Conservation (phyloP, 1,140 invertebrate species). For the Brachionus koreanus region DNA sequence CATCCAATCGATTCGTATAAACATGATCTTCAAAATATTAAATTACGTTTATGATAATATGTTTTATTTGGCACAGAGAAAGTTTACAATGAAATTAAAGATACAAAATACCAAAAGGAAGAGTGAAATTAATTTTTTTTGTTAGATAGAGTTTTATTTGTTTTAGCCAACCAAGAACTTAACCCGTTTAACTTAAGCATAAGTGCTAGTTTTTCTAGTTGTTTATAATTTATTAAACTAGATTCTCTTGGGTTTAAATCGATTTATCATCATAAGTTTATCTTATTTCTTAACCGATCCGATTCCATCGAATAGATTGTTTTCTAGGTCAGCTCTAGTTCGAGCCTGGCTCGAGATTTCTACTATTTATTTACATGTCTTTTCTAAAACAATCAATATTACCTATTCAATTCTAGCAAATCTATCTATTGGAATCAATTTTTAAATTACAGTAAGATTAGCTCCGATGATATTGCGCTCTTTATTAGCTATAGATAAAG, state of each 20-base stretch:
- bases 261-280: conserved; percentile 24
- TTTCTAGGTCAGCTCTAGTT: neutral
- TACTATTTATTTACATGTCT: neutral
- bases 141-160: neutral
- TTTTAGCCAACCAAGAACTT: neutral
- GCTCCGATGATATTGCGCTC: neutral
- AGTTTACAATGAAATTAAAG: conserved; percentile 27
- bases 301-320: neutral
- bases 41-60: conserved; percentile 27
- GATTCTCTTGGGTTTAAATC: neutral
- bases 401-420: neutral
- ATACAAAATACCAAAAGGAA: conserved; percentile 25
- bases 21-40: conserved; percentile 25
- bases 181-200: neutral
- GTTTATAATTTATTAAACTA: conserved; percentile 4
- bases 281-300: neutral
- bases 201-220: neutral
- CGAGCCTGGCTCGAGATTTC: neutral
- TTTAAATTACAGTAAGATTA: neutral
- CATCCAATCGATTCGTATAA: neutral
- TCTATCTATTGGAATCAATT: neutral
- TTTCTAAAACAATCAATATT: neutral
- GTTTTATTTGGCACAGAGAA: neutral
- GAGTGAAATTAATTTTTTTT: conserved; percentile 1
- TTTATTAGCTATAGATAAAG: neutral